Evolutionary conservation across 2,113 vertebrate species (phyloP), one percentile per base, ranked within the genome.

Genomic region (Neogale vison): DNA sequence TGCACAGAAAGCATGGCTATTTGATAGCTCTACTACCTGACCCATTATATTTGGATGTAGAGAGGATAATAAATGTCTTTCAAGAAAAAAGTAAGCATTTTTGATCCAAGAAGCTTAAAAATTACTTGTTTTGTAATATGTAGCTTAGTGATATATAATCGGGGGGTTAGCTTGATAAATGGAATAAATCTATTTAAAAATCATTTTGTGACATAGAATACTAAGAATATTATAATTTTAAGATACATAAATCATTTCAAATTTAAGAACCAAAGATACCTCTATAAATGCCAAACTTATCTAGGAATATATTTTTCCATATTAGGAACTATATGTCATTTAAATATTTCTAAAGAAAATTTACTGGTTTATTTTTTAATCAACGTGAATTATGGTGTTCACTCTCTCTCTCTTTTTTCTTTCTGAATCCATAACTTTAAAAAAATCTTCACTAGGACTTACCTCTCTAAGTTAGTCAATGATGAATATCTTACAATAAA

Each of bases 401-500:
- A 61, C 88, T 90, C 42, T 29, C 23, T 69, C 10, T 63, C 52
- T 57, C n/a, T 45, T 95, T 95, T 57, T 4, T 72, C 96, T 97
- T 89, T 52, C 85, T 79, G 93, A 98, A 84, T 95, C 63, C 1
- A 47, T 36, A 98, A 80, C 36, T 95, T 98, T 95, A 96, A 71
- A 98, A 98, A 97, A 95, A 36, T 79, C 34, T 69, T 95, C 84
- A 95, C 88, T 95, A 98, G 95, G 81, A 86, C 79, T 74, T 79
- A 24, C 29, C 29, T 82, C 93, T 95, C 67, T 65, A 97, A 96
- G 59, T 92, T 94, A 97, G 95, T 97, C 96, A 95, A 93, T 39
- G 67, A 98, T 98, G 98, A 98, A 91, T 34, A 96, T 69, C 74
- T 86, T 98, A 98, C 52, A 97, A 98, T 97, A 92, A 97, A 94